Conservation (phyloP, 2,888 invertebrate genomes). For the Pasiphila rectangulata region DNA sequence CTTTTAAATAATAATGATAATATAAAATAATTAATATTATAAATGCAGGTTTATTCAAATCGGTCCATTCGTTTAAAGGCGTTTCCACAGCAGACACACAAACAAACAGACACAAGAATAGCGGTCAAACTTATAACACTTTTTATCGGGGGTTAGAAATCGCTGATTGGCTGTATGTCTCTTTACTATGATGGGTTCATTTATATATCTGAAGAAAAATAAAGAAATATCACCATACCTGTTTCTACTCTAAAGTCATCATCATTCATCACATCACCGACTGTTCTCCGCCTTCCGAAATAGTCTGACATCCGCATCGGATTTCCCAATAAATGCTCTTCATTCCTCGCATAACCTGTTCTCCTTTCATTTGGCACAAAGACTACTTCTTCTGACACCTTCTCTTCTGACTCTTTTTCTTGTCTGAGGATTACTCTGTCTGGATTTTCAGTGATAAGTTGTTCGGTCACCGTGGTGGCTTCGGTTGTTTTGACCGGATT, state of each 20-base stretch:
- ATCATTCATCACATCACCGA: constrained; percentile 35
- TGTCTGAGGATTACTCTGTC: no score
- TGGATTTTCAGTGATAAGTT: background rate
- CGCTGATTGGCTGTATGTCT: no score
- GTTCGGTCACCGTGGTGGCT: constrained; percentile 1
- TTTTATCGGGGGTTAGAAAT: no score
- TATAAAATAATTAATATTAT: no score
- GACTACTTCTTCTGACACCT: constrained; percentile 39
- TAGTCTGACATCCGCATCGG: constrained; percentile 13
- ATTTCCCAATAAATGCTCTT: constrained; percentile 23
- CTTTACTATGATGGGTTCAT: no score
- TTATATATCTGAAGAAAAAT: no score
- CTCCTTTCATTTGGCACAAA: constrained; percentile 53
- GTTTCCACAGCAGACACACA: no score
- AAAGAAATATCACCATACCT: constrained; percentile 32
- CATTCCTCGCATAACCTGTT: constrained; percentile 28
- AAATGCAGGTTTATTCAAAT: no score
- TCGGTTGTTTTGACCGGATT: constrained; percentile 4
- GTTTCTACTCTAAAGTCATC: constrained; percentile 36
- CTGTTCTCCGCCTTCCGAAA: background rate
- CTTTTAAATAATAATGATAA: no score
- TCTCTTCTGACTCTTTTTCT: background rate
- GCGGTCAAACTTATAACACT: no score
- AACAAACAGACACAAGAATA: no score
- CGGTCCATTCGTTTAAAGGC: no score